These are phyloP conservation scores for Drosophila ogumai DNA, from an alignment of 1,140 invertebrate genomes.

Conservation along the genomic window DNA sequence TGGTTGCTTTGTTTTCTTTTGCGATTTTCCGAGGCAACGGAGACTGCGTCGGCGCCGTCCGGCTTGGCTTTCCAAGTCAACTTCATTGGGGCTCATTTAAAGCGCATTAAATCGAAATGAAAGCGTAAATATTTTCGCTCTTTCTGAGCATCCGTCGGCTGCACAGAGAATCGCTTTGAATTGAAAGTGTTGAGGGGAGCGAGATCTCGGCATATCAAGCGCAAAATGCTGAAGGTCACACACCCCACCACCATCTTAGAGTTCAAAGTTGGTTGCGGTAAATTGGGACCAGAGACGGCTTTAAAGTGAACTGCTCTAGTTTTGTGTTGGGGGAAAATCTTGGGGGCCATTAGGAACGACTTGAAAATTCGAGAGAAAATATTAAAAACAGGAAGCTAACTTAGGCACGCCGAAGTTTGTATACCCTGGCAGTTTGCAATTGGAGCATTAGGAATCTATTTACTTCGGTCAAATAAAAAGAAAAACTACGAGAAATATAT, in stretches of 20 bases:
- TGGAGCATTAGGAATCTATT: too few relatives aligned
- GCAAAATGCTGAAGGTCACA: constrained; percentile 62
- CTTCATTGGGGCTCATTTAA: constrained; percentile 58
- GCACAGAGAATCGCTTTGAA: constrained; percentile 43
- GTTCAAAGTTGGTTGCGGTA: constrained; percentile 31
- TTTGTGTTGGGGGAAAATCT: background rate
- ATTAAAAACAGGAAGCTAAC: background rate
- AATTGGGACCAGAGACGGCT: constrained; percentile 31
- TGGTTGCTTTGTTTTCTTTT: constrained; percentile 45
- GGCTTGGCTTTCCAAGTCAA: constrained; percentile 43
- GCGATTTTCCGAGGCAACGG: constrained; percentile 57
- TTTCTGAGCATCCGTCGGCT: constrained; percentile 41
- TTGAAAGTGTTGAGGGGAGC: constrained; percentile 33
- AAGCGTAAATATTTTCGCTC: constrained; percentile 76
- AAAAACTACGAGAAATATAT: too few relatives aligned
- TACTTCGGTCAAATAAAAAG: too few relatives aligned
- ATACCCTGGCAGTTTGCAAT: too few relatives aligned
- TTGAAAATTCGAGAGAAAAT: background rate
- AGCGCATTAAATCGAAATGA: constrained; percentile 81
- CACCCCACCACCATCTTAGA: background rate
- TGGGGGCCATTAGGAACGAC: background rate
- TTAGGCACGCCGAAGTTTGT: too few relatives aligned
- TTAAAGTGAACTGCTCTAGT: constrained; percentile 11
- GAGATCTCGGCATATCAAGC: constrained; percentile 13
- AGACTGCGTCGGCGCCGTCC: background rate